Base-by-base conservation (phyloP, 2,888 invertebrate species). In the Dicyrtoma fusca region DNA sequence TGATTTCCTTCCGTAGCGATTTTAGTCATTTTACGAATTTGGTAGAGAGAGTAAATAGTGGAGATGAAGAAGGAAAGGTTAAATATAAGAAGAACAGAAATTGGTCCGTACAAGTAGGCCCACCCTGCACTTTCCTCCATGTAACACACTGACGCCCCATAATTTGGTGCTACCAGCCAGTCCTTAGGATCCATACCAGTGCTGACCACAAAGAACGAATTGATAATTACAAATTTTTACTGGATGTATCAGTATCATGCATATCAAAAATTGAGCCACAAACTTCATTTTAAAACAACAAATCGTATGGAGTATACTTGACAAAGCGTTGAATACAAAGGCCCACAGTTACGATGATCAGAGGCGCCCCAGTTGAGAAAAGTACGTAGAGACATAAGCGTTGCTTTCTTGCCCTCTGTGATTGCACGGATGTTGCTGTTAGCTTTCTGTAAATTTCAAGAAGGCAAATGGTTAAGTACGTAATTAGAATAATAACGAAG, bases 41-140 rank as follows among this genome's bases (percentile, higher is more conserved):
- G 23, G 25, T 26, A 17, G n/a, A 59, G 59, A 25, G 25, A 10
- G 17, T 14, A 25, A 13, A 59, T 4, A 26, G 59, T 59, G n/a
- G 26, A 59, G 23, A 26, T 3, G 34, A 59, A 59, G n/a, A 59
- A 59, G 5, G n/a, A 5, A 1, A 59, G 26, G 17, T 59, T 59
- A 8, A 13, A 14, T 23, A 23, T 14, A 6, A 59, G n/a, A n/a
- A 59, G 21, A 26, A n/a, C 59, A 26, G 25, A 25, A 17, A 59
- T 25, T 1, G 59, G 59, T 6, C 59, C 59, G 13, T 59, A 59
- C 26, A 59, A 59, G 13, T 59, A 59, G 11, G 59, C 14, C 59
- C 59, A 59, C 3, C 21, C 14, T 26, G 59, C 21, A 14, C 14
- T 10, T 3, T 25, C 26, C 17, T 59, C 59, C 25, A 59, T 14